A percentile compares a stretch with the other conserved stretches of the same genome.
Evolutionary conservation across 2,888 invertebrate species (phyloP).

Genomic region (Tiliacea aurago): DNA sequence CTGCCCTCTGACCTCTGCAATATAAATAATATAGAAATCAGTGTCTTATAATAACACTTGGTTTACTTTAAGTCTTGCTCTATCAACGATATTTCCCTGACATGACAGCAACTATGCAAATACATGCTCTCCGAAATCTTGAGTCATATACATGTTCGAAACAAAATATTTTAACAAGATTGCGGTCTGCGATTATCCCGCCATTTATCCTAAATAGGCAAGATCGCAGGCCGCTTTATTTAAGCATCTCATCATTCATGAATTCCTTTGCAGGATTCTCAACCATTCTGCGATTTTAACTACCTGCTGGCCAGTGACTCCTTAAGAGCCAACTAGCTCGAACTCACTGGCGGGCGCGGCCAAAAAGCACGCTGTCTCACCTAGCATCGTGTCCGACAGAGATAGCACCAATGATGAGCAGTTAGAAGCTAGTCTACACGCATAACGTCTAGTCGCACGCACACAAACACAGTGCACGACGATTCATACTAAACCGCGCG

Average conservation of each 20-base stretch:
- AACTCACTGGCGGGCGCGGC: no score
- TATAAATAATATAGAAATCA: constrained; percentile 4
- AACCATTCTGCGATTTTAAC: constrained; percentile 20
- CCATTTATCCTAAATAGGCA: constrained; percentile 37
- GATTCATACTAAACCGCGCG: no score
- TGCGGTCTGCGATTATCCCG: constrained; percentile 35
- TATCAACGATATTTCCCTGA: background rate
- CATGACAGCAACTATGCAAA: background rate
- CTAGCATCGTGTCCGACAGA: no score
- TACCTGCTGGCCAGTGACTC: constrained; percentile 40
- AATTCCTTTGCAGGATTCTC: constrained; percentile 41
- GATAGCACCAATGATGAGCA: no score
- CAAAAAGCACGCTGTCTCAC: no score
- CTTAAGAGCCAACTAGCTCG: no score
- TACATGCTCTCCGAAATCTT: background rate
- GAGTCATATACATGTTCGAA: constrained; percentile 17
- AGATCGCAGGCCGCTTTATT: constrained; percentile 23
- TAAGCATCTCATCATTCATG: constrained; percentile 43
- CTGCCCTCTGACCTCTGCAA: background rate
- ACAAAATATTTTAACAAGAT: constrained; percentile 31
- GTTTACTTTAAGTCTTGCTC: background rate
- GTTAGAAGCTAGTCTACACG: no score
- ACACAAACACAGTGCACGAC: no score
- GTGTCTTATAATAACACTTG: background rate
- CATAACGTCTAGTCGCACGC: no score